Evolutionary conservation across 1,140 invertebrate species (phyloP).

Genomic region (Wiebesia pumilae): DNA sequence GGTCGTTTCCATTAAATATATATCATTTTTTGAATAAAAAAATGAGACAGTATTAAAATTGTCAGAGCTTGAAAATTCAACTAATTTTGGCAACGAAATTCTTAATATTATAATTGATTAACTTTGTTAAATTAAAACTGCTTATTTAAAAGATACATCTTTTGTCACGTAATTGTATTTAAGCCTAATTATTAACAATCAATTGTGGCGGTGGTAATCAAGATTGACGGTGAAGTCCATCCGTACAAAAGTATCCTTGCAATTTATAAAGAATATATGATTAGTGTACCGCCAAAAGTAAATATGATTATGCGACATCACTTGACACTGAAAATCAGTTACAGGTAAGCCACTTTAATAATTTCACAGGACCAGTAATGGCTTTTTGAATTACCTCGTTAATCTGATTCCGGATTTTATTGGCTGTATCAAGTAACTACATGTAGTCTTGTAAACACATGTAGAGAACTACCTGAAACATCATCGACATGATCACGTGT

Average conservation of each 20-base stretch:
- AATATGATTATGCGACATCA: not conserved
- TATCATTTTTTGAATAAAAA: too few species aligned
- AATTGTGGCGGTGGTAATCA: not conserved
- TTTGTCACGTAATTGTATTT: not conserved
- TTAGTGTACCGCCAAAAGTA: slow-evolving; percentile 11
- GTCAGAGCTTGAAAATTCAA: too few species aligned
- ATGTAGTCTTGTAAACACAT: not conserved
- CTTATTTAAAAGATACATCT: not conserved
- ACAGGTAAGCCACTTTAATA: slow-evolving; percentile 39
- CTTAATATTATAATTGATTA: too few species aligned
- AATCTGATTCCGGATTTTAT: slow-evolving; percentile 36
- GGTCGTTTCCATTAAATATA: too few species aligned
- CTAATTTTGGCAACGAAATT: too few species aligned
- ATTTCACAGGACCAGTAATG: slow-evolving; percentile 39
- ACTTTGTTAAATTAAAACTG: too few species aligned
- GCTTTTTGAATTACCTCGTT: slow-evolving; percentile 48
- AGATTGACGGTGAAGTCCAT: not conserved
- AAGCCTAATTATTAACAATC: not conserved
- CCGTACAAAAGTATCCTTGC: too few species aligned
- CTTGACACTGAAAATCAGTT: slow-evolving; percentile 44
- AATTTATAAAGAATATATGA: not conserved
- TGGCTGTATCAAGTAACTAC: not conserved
- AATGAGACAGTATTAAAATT: too few species aligned
- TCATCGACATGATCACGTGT: not conserved
- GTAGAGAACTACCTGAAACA: not conserved